Base-by-base conservation (phyloP, 2,797 vertebrate genomes). In the Pogoniulus pusillus region DNA sequence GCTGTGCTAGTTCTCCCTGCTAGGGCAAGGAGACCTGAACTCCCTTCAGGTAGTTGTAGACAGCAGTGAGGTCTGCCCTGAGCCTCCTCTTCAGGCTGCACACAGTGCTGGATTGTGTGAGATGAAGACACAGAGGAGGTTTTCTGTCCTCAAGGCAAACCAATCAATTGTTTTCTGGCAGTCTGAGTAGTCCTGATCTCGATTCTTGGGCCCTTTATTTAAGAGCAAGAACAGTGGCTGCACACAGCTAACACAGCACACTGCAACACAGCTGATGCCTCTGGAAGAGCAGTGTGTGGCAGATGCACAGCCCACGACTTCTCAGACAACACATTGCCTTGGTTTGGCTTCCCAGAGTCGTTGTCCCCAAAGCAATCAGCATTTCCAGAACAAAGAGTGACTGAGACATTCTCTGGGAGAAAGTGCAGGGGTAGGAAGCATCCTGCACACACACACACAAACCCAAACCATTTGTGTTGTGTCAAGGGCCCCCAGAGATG, bases 351-450 rank as follows among this genome's bases (percentile, higher is more conserved):
- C 68, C 60, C 49, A 60, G 45, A 76, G 32, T 62, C 45, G 51
- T 24, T 41, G 41, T 41, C 41, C 41, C 11, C 12, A 41, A 41
- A 41, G 41, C 88, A 73, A 51, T 34, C 77, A 54, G 34, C 49
- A 49, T 82, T 92, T 88, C 62, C 72, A 77, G 72, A 93, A 90
- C 69, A 90, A 77, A 87, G 27, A 76, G 57, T 60, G 77, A 53
- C 14, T 2, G 1, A 77, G 53, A 4, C 3, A 47, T 37, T 41
- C 62, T 66, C 84, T 45, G 15, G 34, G 53, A 93, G 88, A 85
- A 95, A 89, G 70, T 45, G 26, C 51, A 87, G 72, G 12, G 15
- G 43, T 34, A 70, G 30, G 47, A 87, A 91, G 63, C 71, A 37
- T 83, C 79, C 53, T 74, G 59, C 65, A 0, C 71, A 51, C 29